Base-by-base conservation (phyloP, 2,888 invertebrate genomes). In the Ophioninae sp. region DNA sequence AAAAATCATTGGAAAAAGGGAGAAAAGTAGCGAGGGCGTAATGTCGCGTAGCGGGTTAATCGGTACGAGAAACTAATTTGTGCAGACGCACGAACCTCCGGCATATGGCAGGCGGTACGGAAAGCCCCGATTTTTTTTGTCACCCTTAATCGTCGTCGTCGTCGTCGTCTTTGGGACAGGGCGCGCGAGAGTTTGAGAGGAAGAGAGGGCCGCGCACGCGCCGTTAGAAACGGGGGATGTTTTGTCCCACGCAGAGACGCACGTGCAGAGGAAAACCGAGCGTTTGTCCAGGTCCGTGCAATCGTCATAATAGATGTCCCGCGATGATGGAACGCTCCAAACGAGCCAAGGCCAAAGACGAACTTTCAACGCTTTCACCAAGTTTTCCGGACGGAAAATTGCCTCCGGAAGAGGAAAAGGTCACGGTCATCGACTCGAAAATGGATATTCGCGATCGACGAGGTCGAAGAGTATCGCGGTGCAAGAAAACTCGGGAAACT, bases 201-300 rank as follows among this genome's bases (percentile, higher is more conserved):
- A 56, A 39, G n/a, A 8, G 21, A 3, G 2, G 8, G 44, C 23
- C 13, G 37, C 50, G 21, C 21, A n/a, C 23, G 65, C 65, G 20
- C 41, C 44, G 7, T 10, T 13, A 17, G 21, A 37, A 30, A 39
- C n/a, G 57, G 56, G 78, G 39, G 68, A 86, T 85, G 86, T 80
- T 79, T 68, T 73, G 83, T 79, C 82, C 79, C 68, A 85, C 80
- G 76, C 85, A 81, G 78, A 74, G 82, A 84, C 86, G 82, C 74
- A 83, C 83, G 86, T 83, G 78, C 83, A 76, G 76, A 61, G 88
- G 87, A n/a, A 83, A 81, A 69, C 80, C 87, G 7, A 75, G 84
- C n/a, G 81, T 86, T 3, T 91, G 90, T 61, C 88, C 88, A 2
- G 91, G 90, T 6, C 81, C 85, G 2, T 90, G 90, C 85, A 90